Evolutionary conservation across 2,888 invertebrate species (phyloP), one percentile per base, ranked within the genome.

Genomic region (Agonopterix arenella): DNA sequence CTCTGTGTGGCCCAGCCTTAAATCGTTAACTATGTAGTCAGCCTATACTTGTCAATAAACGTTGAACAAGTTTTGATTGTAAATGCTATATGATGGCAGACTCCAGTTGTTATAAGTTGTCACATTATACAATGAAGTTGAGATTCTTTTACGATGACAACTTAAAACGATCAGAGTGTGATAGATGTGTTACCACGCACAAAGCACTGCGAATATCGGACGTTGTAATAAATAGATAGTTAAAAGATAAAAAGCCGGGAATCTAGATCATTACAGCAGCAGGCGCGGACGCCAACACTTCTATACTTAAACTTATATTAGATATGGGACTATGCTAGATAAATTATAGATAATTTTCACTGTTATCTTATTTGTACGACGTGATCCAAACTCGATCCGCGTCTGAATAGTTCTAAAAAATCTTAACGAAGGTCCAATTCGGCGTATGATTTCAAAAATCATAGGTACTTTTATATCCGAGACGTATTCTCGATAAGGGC

Each of bases 351-450:
- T 28, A 28, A 28, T 28, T 28, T 28, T 28, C 28, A 28, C 28
- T 28, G 28, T 28, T 28, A 28, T 28, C 28, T 5, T 28, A 28
- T 28, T 28, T 28, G 28, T 28, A 28, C 28, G 44, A 4, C 16
- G 13, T 9, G 11, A 44, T 4, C 28, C 28, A 28, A 28, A 28
- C 5, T 28, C 28, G 28, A 28, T 28, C 28, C 28, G 44, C 13
- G 44, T 44, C 28, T n/a, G 4, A 11, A 13, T 46, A 46, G 46
- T 36, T 11, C 37, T 46, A 60, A 60, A 61, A 61, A 66, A 64
- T 64, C 70, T 67, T 64, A 62, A 64, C 58, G 66, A 74, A 68
- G 78, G 79, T 77, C 78, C 80, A 78, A 79, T 75, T 76, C 66
- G 71, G 67, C 69, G 63, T 70, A 68, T 63, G 59, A 54, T 59